phyloP scores from a whole-genome alignment of 2,888 invertebrate genomes.

The Arrhopalites spinosus region DNA sequence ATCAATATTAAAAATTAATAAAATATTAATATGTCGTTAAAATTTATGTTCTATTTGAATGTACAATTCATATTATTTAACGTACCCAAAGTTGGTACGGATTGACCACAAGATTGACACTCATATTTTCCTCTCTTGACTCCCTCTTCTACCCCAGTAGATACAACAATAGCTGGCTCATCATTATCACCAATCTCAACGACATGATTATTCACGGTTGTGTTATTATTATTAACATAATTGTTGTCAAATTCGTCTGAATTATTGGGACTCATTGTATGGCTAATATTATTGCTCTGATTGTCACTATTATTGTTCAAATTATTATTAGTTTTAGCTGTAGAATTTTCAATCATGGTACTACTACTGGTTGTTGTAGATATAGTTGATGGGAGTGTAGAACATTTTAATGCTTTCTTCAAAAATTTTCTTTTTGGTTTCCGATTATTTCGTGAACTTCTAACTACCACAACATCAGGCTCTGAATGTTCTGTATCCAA shows the following conservation, averaged over 20 bases:
- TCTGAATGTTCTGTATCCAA: slow-evolving; percentile 59
- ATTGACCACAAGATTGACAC: slow-evolving; percentile 3
- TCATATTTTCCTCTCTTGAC: background rate
- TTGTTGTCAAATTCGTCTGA: background rate
- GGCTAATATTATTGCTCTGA: background rate
- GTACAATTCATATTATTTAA: too few species aligned
- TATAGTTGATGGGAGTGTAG: background rate
- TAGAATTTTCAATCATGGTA: background rate
- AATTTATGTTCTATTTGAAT: too few species aligned
- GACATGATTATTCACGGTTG: background rate
- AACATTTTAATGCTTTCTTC: slow-evolving; percentile 49
- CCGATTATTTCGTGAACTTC: too few species aligned
- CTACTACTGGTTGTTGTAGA: background rate
- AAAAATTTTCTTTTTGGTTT: slow-evolving; percentile 56
- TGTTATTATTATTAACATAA: background rate
- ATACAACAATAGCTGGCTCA: background rate
- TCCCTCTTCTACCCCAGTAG: background rate
- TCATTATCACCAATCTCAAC: background rate
- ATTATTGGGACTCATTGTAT: too few species aligned
- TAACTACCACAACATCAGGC: slow-evolving; percentile 12
- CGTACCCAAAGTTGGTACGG: slow-evolving; percentile 17
- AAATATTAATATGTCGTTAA: too few species aligned
- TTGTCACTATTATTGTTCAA: background rate
- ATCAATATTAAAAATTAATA: too few species aligned
- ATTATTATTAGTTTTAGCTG: background rate